Evolutionary conservation across 2,888 invertebrate genomes (phyloP).

Genomic region (Spialia ferax): DNA sequence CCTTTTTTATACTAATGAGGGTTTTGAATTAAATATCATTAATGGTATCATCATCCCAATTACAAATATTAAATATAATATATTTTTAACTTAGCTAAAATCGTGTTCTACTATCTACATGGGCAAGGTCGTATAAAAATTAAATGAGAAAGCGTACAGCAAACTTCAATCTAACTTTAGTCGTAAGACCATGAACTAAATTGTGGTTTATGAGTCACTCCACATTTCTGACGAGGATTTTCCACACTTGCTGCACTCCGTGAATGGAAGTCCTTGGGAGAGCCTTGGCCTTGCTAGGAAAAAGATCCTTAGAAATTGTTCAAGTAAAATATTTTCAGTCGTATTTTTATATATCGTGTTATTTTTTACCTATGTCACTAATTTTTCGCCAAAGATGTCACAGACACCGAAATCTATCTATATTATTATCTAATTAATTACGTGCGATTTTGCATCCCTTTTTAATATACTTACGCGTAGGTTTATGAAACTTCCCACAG

Average conservation of each 20-base stretch:
- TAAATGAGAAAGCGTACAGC: neutral
- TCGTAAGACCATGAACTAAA: constrained; percentile 9
- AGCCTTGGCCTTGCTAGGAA: constrained; percentile 6
- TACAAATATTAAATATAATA: too few relatives aligned
- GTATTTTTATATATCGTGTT: neutral
- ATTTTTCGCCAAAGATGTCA: too few relatives aligned
- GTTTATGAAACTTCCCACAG: too few relatives aligned
- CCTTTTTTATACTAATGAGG: too few relatives aligned
- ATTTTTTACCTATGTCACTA: too few relatives aligned
- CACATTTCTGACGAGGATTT: constrained; percentile 3
- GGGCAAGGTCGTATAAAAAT: neutral
- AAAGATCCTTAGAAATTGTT: neutral
- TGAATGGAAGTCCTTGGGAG: constrained; percentile 4
- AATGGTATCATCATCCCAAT: too few relatives aligned
- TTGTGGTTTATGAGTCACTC: constrained; percentile 11
- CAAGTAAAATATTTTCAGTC: neutral
- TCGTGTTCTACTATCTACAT: neutral
- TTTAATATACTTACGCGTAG: too few relatives aligned
- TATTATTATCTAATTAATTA: too few relatives aligned
- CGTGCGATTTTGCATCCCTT: too few relatives aligned
- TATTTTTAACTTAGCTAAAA: too few relatives aligned
- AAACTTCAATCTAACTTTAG: constrained; percentile 5
- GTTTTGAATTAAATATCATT: too few relatives aligned
- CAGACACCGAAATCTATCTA: too few relatives aligned
- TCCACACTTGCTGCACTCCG: constrained; percentile 5